Evolutionary conservation across 1,140 invertebrate species (phyloP), one percentile per base, ranked within the genome.

Genomic region (Caenorhabditis elegans): DNA sequence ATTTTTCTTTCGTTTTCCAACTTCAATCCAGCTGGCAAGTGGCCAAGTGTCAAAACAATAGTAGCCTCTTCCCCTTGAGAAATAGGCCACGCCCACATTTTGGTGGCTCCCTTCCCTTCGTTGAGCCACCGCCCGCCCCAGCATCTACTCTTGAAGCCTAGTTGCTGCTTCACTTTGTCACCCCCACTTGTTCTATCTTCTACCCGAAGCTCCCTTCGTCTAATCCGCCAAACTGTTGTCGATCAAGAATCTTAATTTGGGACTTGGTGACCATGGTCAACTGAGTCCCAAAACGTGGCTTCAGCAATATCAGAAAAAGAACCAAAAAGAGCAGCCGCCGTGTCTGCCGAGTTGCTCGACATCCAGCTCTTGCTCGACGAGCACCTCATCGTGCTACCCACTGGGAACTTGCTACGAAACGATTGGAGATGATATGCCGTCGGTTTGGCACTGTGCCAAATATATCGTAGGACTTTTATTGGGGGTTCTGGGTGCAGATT

Each of bases 371-470:
- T 70, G 60, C 60, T 70, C 60, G 5, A 70, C 60, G 60, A 70
- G 60, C 34, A 39, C 60, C 28, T 70, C 60, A 19, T 70, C 60
- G 4, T 24, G 60, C 28, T 70, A 70, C 43, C 60, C 60, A 0
- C 34, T 70, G 10, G 34, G 60, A 11, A 43, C 60, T 31, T 15
- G 24, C 76, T 51, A 34, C 76, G 76, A 77, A 77, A 77, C 48
- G 36, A 51, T 49, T 19, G 48, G 43, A 49, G 47, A 39, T 39
- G 34, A 49, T 39, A 83, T 83, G 82, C 82, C 82, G 36, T 60
- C 82, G 49, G 22, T 70, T 65, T 83, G 82, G 82, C 82, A 83
- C 43, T 83, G 43, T 28, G 82, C 82, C 55, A 83, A 79, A 65
- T 83, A 83, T 43, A 83, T 76, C 36, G 82, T 83, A 65, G 39